Percentiles rank a stretch among this genome's conserved stretches.
Conservation (phyloP, 1,140 invertebrate species). For the Fopius arisanus region DNA sequence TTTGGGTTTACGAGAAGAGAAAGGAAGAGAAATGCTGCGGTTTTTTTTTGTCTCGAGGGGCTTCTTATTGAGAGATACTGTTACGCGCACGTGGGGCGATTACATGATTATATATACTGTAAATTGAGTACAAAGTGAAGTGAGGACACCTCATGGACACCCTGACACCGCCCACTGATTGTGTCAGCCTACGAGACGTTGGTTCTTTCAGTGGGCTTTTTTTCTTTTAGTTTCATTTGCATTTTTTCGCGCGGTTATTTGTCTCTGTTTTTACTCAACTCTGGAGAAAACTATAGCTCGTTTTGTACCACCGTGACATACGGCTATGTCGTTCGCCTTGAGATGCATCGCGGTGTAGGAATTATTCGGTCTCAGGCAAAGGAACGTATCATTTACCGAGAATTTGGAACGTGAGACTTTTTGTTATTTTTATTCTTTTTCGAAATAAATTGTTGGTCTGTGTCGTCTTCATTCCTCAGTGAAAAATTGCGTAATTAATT, state of each 20-base stretch:
- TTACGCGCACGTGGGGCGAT: conserved; percentile 12
- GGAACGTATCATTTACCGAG: background rate
- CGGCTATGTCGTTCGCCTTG: conserved; percentile 20
- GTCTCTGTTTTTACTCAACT: background rate
- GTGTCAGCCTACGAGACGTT: background rate
- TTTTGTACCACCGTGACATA: background rate
- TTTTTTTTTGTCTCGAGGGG: background rate
- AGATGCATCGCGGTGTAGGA: conserved; percentile 4
- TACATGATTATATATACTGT: conserved; percentile 11
- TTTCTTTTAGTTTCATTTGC: background rate
- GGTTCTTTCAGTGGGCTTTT: background rate
- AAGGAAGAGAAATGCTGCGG: background rate
- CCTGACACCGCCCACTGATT: background rate
- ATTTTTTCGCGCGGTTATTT: background rate
- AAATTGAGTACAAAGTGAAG: conserved; percentile 4
- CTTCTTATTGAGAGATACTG: background rate
- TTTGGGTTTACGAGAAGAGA: background rate
- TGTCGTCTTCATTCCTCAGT: background rate
- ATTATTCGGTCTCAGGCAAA: background rate
- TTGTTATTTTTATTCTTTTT: background rate
- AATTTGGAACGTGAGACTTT: conserved; percentile 25
- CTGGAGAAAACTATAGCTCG: background rate
- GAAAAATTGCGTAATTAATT: background rate
- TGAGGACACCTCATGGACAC: conserved; percentile 9
- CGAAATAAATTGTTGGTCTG: background rate